These are phyloP conservation scores for Alectura lathami DNA, from an alignment of 2,113 vertebrate genomes.

Conservation along the genomic window DNA sequence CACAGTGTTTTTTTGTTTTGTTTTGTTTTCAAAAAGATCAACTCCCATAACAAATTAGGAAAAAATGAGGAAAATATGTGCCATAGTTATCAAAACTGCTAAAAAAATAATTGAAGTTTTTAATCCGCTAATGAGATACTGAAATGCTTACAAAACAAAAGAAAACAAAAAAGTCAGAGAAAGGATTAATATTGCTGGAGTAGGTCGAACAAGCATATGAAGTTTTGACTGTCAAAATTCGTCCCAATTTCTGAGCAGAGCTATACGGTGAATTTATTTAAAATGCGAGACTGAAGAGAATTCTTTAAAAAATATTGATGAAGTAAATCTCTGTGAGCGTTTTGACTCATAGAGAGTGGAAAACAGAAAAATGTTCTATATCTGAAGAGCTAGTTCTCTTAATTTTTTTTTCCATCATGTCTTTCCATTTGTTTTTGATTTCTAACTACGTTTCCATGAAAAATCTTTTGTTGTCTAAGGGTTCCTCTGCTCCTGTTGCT, in stretches of 20 bases:
- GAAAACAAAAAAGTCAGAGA: no score
- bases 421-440: conserved; percentile 42
- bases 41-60: background rate
- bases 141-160: background rate
- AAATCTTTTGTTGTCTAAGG: conserved; percentile 11
- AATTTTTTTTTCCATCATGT: conserved; percentile 4
- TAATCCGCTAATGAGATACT: background rate
- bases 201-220: background rate
- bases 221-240: background rate
- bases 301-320: background rate
- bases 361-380: background rate
- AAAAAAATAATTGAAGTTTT: background rate
- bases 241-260: background rate
- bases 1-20: background rate
- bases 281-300: background rate
- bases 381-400: background rate
- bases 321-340: no score
- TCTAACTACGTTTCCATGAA: background rate
- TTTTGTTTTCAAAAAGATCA: background rate
- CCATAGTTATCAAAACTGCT: background rate
- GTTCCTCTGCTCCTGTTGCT: conserved; percentile 29
- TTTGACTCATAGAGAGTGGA: background rate
- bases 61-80: background rate
- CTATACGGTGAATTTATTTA: background rate
- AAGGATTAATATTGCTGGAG: background rate